Evolutionary conservation across 2,888 invertebrate species (phyloP).

Genomic region (Campoplex nolae): DNA sequence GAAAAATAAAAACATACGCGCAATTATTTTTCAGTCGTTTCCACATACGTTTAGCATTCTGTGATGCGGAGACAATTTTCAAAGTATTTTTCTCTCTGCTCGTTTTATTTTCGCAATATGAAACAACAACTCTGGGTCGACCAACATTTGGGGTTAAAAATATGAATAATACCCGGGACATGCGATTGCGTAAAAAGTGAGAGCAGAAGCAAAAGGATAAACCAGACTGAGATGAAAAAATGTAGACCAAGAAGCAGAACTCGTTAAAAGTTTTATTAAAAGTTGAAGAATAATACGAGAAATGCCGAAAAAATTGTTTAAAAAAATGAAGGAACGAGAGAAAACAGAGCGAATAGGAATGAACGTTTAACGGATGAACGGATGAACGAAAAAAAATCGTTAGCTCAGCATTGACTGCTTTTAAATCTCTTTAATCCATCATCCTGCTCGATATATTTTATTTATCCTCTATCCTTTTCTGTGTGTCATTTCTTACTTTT

Average conservation of each 20-base stretch:
- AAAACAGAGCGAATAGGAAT: not conserved
- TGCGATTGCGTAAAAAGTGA: conserved; percentile 21
- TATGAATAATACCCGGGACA: conserved; percentile 5
- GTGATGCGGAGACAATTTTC: not conserved
- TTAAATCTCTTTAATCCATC: not conserved
- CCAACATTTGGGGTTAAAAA: not conserved
- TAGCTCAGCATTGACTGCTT: conserved; percentile 43
- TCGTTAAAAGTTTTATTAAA: conserved; percentile 69
- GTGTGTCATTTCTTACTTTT: not conserved
- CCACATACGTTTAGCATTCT: not conserved
- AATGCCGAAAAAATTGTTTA: conserved; percentile 14
- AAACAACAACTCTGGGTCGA: not conserved
- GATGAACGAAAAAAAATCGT: not conserved
- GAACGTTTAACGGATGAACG: not conserved
- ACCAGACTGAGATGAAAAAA: conserved; percentile 49
- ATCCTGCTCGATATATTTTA: not conserved
- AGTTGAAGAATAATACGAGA: conserved; percentile 58
- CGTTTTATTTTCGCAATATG: not conserved
- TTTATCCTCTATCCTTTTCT: not conserved
- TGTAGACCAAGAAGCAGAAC: conserved; percentile 55
- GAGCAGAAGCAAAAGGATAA: not conserved
- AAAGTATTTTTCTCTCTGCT: not conserved
- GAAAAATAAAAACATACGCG: not conserved
- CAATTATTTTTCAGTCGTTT: not conserved
- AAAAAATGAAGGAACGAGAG: conserved; percentile 19